Conservation (phyloP, 2,113 vertebrate species). For the Tragelaphus imberbis region DNA sequence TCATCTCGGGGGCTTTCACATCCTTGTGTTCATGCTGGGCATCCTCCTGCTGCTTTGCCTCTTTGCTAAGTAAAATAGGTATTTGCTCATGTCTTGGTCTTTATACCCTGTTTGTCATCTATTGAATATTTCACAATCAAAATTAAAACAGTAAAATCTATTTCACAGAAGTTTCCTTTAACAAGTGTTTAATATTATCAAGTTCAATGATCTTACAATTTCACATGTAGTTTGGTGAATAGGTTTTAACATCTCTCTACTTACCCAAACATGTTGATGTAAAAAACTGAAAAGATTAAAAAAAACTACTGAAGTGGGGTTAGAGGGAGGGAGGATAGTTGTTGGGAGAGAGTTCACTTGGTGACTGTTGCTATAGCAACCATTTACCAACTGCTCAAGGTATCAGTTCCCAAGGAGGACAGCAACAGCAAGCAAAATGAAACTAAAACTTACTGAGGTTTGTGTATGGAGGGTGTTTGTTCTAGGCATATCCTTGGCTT, state of each 20-base stretch:
- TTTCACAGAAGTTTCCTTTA: background rate
- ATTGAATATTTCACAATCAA: background rate
- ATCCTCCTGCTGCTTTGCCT: background rate
- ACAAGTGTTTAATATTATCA: background rate
- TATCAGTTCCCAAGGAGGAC: conserved; percentile 29
- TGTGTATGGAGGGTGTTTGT: background rate
- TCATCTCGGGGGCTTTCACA: background rate
- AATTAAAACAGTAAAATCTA: conserved; percentile 29
- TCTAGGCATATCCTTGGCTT: background rate
- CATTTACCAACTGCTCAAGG: conserved; percentile 51
- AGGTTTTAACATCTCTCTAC: conserved; percentile 28
- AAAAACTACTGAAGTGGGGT: background rate
- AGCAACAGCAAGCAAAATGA: conserved; percentile 33
- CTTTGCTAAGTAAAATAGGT: background rate
- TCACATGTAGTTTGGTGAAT: conserved; percentile 32
- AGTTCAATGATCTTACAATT: background rate
- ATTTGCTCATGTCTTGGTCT: background rate
- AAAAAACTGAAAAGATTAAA: conserved; percentile 46
- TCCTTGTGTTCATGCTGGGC: background rate
- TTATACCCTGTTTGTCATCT: background rate
- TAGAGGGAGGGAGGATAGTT: conserved; percentile 59
- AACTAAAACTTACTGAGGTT: background rate
- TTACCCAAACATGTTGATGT: conserved; percentile 16
- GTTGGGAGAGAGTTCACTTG: conserved; percentile 69
- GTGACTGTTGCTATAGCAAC: conserved; percentile 81